Evolutionary conservation across 1,140 invertebrate genomes (phyloP).

Genomic region (Drusus annulatus): DNA sequence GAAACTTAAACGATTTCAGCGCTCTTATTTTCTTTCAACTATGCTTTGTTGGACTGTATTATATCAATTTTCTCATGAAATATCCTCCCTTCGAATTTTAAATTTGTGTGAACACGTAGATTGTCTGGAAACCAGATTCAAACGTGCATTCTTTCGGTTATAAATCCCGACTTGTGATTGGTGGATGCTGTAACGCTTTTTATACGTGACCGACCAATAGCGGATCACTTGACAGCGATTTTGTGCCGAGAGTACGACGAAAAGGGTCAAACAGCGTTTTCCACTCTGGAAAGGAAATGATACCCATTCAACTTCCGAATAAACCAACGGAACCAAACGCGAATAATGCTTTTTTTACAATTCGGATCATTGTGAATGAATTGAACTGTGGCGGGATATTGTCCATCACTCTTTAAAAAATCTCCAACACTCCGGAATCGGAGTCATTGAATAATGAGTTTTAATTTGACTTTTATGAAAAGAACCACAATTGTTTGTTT

Average conservation of each 20-base stretch:
- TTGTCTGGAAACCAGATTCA: neutral
- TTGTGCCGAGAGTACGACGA: constrained; percentile 35
- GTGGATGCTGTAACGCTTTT: constrained; percentile 4
- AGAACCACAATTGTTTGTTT: too few relatives aligned
- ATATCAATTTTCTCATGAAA: too few relatives aligned
- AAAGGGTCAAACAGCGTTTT: constrained; percentile 57
- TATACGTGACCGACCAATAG: constrained; percentile 1
- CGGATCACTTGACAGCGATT: constrained; percentile 7
- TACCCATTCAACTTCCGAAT: constrained; percentile 47
- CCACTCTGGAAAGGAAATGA: constrained; percentile 49
- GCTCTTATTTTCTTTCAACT: too few relatives aligned
- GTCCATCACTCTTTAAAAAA: too few relatives aligned
- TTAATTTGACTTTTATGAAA: too few relatives aligned
- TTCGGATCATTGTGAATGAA: neutral
- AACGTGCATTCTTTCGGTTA: neutral
- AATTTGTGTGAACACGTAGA: too few relatives aligned
- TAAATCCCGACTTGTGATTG: constrained; percentile 4
- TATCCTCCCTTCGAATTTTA: too few relatives aligned
- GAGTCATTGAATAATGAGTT: too few relatives aligned
- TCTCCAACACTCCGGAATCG: too few relatives aligned
- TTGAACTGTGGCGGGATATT: too few relatives aligned
- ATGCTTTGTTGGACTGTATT: too few relatives aligned
- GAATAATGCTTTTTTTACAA: neutral
- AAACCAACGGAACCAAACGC: neutral
- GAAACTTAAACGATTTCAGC: too few relatives aligned